These are phyloP conservation scores for Gryon sp. DNA, from an alignment of 1,140 invertebrate genomes.

Conservation along the genomic window DNA sequence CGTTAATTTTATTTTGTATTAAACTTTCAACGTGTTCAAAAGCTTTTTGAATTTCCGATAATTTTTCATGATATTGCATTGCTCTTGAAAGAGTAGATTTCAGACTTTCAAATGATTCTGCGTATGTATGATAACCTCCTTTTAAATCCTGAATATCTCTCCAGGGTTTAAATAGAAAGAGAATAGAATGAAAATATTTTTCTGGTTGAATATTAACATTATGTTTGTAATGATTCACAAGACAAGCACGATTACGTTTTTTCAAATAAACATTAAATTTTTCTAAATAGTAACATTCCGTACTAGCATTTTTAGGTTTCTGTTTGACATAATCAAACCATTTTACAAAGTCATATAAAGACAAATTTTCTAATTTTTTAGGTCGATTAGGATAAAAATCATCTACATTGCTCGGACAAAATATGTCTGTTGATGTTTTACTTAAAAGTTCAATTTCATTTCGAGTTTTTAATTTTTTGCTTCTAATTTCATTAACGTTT, in stretches of 20 bases:
- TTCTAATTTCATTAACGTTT: slow-evolving; percentile 57
- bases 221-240: too few species aligned
- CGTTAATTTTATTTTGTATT: too few species aligned
- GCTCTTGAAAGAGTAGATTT: slow-evolving; percentile 25
- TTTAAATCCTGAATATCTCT: slow-evolving; percentile 52
- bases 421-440: slow-evolving; percentile 53
- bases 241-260: too few species aligned
- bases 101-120: slow-evolving; percentile 21
- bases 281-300: too few species aligned
- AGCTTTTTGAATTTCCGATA: slow-evolving; percentile 43
- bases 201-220: too few species aligned
- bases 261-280: too few species aligned
- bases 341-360: slow-evolving; percentile 39
- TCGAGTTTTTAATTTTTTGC: slow-evolving; percentile 26
- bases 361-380: slow-evolving; percentile 40
- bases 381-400: slow-evolving; percentile 60
- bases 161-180: too few species aligned
- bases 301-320: neutral
- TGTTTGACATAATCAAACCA: slow-evolving; percentile 3
- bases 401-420: slow-evolving; percentile 47
- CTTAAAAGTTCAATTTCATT: slow-evolving; percentile 50
- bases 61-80: slow-evolving; percentile 58
- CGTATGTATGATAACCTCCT: slow-evolving; percentile 16
- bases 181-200: too few species aligned
- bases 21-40: slow-evolving; percentile 36